Evolutionary conservation across 30 jellyfish, hydroid and myxozoan genomes (phyloP).

Genomic region (Chrysaora quinquecirrha): DNA sequence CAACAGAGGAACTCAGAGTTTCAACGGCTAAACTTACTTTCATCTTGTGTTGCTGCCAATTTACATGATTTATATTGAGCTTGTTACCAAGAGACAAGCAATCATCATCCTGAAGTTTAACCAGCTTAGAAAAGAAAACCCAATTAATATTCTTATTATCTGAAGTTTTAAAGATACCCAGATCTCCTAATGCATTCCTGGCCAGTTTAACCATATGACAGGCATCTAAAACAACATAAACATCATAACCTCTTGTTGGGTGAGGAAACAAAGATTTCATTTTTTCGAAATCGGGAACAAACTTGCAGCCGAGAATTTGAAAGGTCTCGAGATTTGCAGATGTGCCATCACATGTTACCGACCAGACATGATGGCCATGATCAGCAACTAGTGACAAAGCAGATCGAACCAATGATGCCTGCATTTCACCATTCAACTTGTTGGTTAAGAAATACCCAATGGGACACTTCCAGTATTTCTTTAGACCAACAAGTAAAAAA

Average conservation of each 20-base stretch:
- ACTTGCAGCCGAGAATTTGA: too few relatives aligned
- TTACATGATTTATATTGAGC: too few relatives aligned
- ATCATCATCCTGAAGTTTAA: slow-evolving; percentile 32
- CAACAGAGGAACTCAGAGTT: too few relatives aligned
- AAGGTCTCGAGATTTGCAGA: too few relatives aligned
- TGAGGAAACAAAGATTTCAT: slow-evolving; percentile 12
- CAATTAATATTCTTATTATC: too few relatives aligned
- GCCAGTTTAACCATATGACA: slow-evolving; percentile 64
- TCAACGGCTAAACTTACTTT: too few relatives aligned
- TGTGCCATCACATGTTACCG: slow-evolving; percentile 54
- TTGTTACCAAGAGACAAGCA: too few relatives aligned
- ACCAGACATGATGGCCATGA: slow-evolving; percentile 16
- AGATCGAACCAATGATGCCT: slow-evolving; percentile 10
- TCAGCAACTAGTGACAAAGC: slow-evolving; percentile 43
- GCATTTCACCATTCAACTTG: slow-evolving; percentile 31
- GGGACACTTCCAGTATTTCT: too few relatives aligned
- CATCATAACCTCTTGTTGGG: slow-evolving; percentile 36
- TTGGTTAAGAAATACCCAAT: slow-evolving; percentile 27
- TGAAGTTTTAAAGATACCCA: slow-evolving; percentile 6
- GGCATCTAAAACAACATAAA: slow-evolving; percentile 34
- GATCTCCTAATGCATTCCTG: slow-evolving; percentile 38
- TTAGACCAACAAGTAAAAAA: too few relatives aligned
- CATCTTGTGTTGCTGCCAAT: too few relatives aligned
- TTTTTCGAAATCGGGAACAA: neutral
- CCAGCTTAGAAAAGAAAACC: slow-evolving; percentile 7